Conservation (phyloP, 2,888 invertebrate species). For the Sclerodermus sp. region DNA sequence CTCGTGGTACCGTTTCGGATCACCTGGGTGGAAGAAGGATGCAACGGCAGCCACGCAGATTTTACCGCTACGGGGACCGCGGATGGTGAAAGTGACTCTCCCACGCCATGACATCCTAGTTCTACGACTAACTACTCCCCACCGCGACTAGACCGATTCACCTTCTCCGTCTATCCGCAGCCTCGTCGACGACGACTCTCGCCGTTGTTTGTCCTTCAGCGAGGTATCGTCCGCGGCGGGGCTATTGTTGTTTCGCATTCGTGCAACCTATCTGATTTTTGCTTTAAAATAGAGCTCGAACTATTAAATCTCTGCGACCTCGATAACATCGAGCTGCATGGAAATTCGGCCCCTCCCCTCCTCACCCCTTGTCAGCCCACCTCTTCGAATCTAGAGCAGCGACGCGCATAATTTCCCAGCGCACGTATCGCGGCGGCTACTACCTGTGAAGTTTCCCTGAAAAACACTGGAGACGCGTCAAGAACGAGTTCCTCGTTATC, state of each 20-base stretch:
- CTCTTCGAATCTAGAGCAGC: not conserved
- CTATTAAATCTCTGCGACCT: no score
- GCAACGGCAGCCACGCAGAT: slow-evolving; percentile 15
- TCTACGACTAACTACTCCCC: slow-evolving; percentile 28
- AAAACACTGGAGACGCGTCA: not conserved
- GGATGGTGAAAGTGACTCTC: slow-evolving; percentile 54
- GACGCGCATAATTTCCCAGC: not conserved
- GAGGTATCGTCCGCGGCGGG: no score
- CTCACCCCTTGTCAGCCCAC: no score
- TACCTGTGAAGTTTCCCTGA: no score
- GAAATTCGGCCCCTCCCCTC: no score
- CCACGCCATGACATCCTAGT: slow-evolving; percentile 52
- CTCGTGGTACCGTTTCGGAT: no score
- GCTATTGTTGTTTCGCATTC: no score
- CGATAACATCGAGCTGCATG: no score
- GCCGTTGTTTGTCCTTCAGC: slow-evolving; percentile 8
- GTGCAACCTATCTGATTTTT: no score
- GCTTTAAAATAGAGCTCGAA: no score
- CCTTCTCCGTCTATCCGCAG: not conserved
- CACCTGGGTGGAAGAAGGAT: no score
- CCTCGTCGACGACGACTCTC: not conserved
- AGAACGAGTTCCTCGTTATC: not conserved
- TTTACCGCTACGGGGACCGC: slow-evolving; percentile 32
- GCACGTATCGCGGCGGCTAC: not conserved
- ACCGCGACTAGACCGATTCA: slow-evolving; percentile 11